phyloP scores from a whole-genome alignment of 2,888 invertebrate genomes.

The Sympetrum striolatum region DNA sequence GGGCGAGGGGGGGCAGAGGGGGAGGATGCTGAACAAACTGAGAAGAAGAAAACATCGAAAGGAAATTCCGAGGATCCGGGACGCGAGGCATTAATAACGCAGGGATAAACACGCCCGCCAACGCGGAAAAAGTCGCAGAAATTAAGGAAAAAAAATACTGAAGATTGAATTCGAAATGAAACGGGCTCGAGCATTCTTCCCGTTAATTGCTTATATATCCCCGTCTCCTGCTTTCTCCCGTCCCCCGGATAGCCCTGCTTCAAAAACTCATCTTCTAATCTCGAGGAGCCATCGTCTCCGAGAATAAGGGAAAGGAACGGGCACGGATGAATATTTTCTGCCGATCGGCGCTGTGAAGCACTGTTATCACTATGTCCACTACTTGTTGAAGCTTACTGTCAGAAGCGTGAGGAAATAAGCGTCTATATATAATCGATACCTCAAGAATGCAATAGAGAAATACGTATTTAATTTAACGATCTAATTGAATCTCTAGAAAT shows the following conservation, averaged over 20 bases:
- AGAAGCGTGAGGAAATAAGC: no score
- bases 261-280: not conserved
- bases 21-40: slow-evolving; percentile 1
- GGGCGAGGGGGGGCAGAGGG: not conserved
- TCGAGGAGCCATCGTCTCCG: not conserved
- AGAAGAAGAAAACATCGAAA: slow-evolving; percentile 36
- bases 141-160: not conserved
- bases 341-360: not conserved
- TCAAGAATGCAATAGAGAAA: no score
- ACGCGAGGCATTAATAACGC: slow-evolving; percentile 26
- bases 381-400: no score
- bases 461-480: no score
- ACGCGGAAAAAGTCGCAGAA: slow-evolving; percentile 12
- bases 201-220: slow-evolving; percentile 42
- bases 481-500: no score
- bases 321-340: not conserved
- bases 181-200: slow-evolving; percentile 26
- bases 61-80: slow-evolving; percentile 27
- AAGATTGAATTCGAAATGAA: slow-evolving; percentile 35
- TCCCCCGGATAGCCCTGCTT: slow-evolving; percentile 14
- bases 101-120: slow-evolving; percentile 22
- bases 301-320: not conserved
- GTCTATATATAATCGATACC: no score
- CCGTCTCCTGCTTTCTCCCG: not conserved
- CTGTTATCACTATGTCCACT: not conserved